Evolutionary conservation across 2,888 invertebrate species (phyloP).

Genomic region (Cerceris ruficornis): DNA sequence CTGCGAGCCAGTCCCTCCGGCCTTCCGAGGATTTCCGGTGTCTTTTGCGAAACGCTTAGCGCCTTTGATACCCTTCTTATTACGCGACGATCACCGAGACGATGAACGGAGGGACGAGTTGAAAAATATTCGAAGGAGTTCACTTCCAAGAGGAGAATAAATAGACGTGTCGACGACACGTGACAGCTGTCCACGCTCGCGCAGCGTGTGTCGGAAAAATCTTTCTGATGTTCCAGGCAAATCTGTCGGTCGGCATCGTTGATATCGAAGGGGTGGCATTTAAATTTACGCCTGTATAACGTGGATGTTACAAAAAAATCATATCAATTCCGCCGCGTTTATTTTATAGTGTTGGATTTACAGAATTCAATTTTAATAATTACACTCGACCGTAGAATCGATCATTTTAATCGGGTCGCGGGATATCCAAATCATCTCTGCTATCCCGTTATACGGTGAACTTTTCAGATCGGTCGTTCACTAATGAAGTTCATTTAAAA

Average conservation of each 20-base stretch:
- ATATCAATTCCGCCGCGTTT: background rate
- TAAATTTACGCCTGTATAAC: no score
- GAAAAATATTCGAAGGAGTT: constrained; percentile 64
- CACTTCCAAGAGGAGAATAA: constrained; percentile 73
- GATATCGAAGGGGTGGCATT: background rate
- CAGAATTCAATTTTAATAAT: no score
- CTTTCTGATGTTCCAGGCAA: constrained; percentile 68
- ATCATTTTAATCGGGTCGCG: no score
- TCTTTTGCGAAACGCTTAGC: background rate
- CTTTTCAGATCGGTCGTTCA: background rate
- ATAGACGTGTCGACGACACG: constrained; percentile 69
- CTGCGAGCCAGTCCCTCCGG: background rate
- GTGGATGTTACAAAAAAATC: no score
- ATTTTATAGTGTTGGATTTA: background rate
- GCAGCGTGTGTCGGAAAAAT: constrained; percentile 1
- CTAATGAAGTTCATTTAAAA: constrained; percentile 47
- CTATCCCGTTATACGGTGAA: background rate
- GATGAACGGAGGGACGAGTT: constrained; percentile 7
- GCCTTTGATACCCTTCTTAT: background rate
- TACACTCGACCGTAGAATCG: no score
- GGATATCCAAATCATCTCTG: background rate
- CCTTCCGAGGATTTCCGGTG: background rate
- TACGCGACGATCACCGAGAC: constrained; percentile 2
- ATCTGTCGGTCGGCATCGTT: constrained; percentile 58
- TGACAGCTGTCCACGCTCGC: constrained; percentile 72